phyloP scores from a whole-genome alignment of 2,113 vertebrate genomes.

The Percina caprodes region DNA sequence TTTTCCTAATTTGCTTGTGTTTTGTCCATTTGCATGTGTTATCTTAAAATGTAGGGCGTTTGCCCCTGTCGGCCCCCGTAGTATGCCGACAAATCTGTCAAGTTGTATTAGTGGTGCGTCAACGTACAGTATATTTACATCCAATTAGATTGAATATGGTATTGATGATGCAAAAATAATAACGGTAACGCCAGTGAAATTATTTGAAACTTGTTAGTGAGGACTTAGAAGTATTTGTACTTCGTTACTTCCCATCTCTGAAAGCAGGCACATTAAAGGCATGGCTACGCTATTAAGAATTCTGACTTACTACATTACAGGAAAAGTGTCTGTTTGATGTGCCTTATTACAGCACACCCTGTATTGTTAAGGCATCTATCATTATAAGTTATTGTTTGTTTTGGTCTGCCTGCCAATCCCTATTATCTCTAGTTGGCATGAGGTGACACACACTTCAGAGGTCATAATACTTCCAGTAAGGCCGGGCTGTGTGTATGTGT shows the following conservation, averaged over 20 bases:
- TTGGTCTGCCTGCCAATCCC: conserved; percentile 15
- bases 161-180: too few species aligned
- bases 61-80: too few species aligned
- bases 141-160: too few species aligned
- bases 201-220: too few species aligned
- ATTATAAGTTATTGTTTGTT: not conserved
- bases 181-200: too few species aligned
- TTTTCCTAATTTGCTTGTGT: too few species aligned
- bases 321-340: not conserved
- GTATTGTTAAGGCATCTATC: conserved; percentile 4
- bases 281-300: not conserved
- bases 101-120: too few species aligned
- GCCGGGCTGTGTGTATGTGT: conserved; percentile 28
- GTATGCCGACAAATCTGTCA: too few species aligned
- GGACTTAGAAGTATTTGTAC: too few species aligned
- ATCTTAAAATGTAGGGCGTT: too few species aligned
- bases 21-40: too few species aligned
- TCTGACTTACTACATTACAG: not conserved
- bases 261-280: not conserved
- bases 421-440: conserved; percentile 4
- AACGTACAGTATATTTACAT: too few species aligned
- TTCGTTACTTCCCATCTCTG: not conserved
- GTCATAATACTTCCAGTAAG: conserved; percentile 64
- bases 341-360: not conserved
- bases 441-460: conserved; percentile 35